Percentiles rank a stretch among this genome's conserved stretches.
phyloP scores from a whole-genome alignment of 2,113 vertebrate species.

The Saimiri boliviensis region DNA sequence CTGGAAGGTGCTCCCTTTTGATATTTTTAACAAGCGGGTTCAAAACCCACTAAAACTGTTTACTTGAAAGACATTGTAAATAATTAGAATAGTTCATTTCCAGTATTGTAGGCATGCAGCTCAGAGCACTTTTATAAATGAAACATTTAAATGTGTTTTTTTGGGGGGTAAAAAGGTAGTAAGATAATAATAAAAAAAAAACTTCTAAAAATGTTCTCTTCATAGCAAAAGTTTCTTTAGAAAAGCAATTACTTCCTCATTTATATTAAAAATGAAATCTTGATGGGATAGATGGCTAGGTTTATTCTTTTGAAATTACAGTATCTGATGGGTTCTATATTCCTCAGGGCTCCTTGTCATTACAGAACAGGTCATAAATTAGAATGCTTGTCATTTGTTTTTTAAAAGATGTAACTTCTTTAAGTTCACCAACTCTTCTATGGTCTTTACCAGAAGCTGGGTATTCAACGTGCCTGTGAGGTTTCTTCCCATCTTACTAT shows the following conservation, averaged over 20 bases:
- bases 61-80: neutral
- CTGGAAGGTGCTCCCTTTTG: neutral
- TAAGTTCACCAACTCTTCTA: neutral
- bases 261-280: neutral
- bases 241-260: neutral
- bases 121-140: neutral
- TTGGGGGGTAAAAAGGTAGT: neutral
- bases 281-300: neutral
- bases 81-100: neutral
- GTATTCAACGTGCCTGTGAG: accelerated
- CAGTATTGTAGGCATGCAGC: neutral
- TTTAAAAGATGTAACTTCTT: neutral
- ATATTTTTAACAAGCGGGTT: neutral
- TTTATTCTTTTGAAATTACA: conserved; percentile 11
- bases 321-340: neutral
- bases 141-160: neutral
- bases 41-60: neutral
- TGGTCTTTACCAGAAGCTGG: neutral
- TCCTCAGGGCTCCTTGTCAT: neutral
- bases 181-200: neutral
- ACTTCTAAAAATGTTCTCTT: neutral
- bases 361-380: neutral
- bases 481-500: neutral
- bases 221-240: neutral
- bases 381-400: neutral